Base-by-base conservation (phyloP, 2,888 invertebrate genomes). In the Zygaena filipendulae region DNA sequence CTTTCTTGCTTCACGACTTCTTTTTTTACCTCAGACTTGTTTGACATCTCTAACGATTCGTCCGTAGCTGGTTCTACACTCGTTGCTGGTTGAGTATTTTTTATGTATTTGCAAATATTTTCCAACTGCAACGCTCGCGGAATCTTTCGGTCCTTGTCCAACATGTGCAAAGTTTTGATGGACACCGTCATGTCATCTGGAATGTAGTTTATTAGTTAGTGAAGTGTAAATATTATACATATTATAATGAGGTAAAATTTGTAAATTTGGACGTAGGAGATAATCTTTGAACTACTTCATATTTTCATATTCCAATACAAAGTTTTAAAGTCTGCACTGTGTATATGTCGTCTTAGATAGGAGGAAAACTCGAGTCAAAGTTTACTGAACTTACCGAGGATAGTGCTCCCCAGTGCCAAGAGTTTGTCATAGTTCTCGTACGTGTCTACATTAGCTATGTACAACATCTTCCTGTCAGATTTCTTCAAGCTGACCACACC, bases 361-460 rank as follows among this genome's bases (percentile, higher is more conserved):
- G n/a, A n/a, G n/a, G n/a, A n/a, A n/a, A n/a, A n/a, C n/a, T n/a
- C n/a, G n/a, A n/a, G n/a, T n/a, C n/a, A n/a, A n/a, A n/a, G n/a
- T n/a, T n/a, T n/a, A n/a, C n/a, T n/a, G 2, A 9, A 32, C 52
- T 51, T 21, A 55, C 57, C 49, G 8, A 57, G 16, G 0, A 24
- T 11, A 3, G 38, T 11, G 0, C 35, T 11, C 1, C 27, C 30
- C 21, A 44, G 18, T 0, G 13, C 3, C n/a, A 47, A 38, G 1
- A 68, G 33, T 0, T 21, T 33, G 25, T 67, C 66, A 16, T 47
- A 57, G 0, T 33, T 31, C 1, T 46, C 36, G 12, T 41, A 52
- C 0, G 37, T 32, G 2, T 35, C 23, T 22, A 49, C 48, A 1
- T 23, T 32, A 1, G 47, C 56, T 0, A 53, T 14, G 30, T 43